These are phyloP conservation scores for Zaprionus nigranus DNA, from an alignment of 1,140 invertebrate genomes.

Conservation along the genomic window DNA sequence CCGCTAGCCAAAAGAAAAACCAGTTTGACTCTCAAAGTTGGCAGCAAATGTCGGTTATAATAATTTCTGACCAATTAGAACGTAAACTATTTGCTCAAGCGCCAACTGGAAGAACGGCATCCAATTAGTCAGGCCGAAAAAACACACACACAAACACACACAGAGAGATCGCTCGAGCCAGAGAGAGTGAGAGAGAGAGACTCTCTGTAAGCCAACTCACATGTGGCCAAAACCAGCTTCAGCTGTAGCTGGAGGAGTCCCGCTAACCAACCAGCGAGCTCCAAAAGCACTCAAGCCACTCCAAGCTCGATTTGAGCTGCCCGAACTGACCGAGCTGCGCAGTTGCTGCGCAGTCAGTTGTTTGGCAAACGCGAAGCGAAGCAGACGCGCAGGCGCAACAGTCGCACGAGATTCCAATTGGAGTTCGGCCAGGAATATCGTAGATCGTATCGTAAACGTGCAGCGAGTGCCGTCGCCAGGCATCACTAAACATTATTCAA, in stretches of 20 bases:
- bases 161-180: conserved; percentile 15
- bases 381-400: conserved; percentile 71
- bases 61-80: conserved; percentile 83
- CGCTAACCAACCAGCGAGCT: conserved; percentile 64
- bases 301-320: conserved; percentile 54
- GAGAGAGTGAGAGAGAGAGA: neutral
- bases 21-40: conserved; percentile 42
- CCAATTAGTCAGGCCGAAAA: conserved; percentile 73
- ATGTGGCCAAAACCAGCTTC: conserved; percentile 55
- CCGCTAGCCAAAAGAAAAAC: conserved; percentile 42
- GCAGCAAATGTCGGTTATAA: conserved; percentile 72
- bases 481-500: conserved; percentile 30
- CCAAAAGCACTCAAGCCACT: conserved; percentile 64
- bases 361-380: conserved; percentile 60
- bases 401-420: conserved; percentile 30
- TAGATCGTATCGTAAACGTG: conserved; percentile 45
- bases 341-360: conserved; percentile 51
- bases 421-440: conserved; percentile 31
- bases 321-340: conserved; percentile 33
- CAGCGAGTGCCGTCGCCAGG: conserved; percentile 49
- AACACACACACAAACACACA: conserved; percentile 27
- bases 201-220: conserved; percentile 22
- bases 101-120: conserved; percentile 76
- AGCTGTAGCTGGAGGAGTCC: conserved; percentile 4
- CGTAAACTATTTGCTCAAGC: conserved; percentile 80